phyloP scores from a whole-genome alignment of 1,140 invertebrate genomes.

The Leptopilina boulardi region DNA sequence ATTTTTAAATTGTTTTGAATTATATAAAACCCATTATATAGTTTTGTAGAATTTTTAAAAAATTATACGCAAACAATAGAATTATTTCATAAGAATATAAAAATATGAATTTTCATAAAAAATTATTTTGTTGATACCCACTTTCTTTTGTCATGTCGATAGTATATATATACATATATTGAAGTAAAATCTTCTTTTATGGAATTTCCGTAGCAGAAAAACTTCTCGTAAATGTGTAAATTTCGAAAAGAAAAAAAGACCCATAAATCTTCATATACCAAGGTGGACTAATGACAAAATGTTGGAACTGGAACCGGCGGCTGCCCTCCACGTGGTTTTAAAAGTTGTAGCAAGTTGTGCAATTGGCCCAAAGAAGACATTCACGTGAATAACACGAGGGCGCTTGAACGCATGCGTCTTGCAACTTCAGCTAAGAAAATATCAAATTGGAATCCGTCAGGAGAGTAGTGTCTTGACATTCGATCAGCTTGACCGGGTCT shows the following conservation, averaged over 20 bases:
- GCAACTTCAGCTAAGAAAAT: slow-evolving; percentile 27
- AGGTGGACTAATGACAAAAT: not conserved
- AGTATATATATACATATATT: too few species aligned
- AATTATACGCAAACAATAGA: too few species aligned
- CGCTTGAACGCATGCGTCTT: slow-evolving; percentile 45
- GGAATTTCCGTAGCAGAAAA: not conserved
- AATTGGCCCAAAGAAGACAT: slow-evolving; percentile 35
- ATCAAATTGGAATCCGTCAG: not conserved
- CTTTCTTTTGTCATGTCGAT: too few species aligned
- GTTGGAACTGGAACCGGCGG: slow-evolving; percentile 1
- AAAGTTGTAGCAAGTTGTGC: not conserved
- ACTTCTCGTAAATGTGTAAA: not conserved
- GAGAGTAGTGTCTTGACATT: not conserved
- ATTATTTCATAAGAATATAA: too few species aligned
- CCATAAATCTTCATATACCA: not conserved
- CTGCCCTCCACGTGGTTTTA: slow-evolving; percentile 7
- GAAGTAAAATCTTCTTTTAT: not conserved
- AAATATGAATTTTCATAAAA: too few species aligned
- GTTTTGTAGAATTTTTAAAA: too few species aligned
- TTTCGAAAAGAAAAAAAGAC: not conserved
- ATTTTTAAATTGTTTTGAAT: too few species aligned
- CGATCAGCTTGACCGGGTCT: not conserved
- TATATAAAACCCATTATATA: too few species aligned
- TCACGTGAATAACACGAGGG: slow-evolving; percentile 62
- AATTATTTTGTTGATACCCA: too few species aligned